A percentile compares a stretch with the other conserved stretches of the same genome.
phyloP scores from a whole-genome alignment of 1,140 invertebrate genomes.

The Neodiprion pinetum region DNA sequence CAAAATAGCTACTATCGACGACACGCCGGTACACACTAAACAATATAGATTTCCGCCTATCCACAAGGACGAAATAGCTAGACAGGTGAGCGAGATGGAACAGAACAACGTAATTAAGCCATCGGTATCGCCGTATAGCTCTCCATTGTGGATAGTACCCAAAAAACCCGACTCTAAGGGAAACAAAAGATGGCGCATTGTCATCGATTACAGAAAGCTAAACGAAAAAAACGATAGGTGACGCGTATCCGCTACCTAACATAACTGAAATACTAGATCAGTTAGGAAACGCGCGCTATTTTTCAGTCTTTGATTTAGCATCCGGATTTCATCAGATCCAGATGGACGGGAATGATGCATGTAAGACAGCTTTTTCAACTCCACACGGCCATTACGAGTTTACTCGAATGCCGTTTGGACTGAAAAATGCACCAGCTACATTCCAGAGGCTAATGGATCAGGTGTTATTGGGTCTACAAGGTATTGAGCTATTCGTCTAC shows the following conservation, averaged over 20 bases:
- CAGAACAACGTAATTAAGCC: slow-evolving; percentile 21
- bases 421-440: slow-evolving; percentile 43
- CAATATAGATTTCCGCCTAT: slow-evolving; percentile 35
- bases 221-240: slow-evolving; percentile 53
- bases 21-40: slow-evolving; percentile 32
- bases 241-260: slow-evolving; percentile 64
- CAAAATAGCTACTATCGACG: slow-evolving; percentile 30
- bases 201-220: slow-evolving; percentile 48
- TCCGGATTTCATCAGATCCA: slow-evolving; percentile 62
- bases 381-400: slow-evolving; percentile 47
- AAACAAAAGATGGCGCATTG: slow-evolving; percentile 32
- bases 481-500: slow-evolving; percentile 46
- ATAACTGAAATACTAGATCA: slow-evolving; percentile 54
- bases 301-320: slow-evolving; percentile 54
- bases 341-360: slow-evolving; percentile 44
- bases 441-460: slow-evolving; percentile 52
- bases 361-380: slow-evolving; percentile 55
- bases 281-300: slow-evolving; percentile 46
- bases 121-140: slow-evolving; percentile 31
- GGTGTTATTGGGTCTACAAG: slow-evolving; percentile 45
- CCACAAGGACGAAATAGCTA: background rate
- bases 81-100: too few species aligned
- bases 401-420: slow-evolving; percentile 46
- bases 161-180: slow-evolving; percentile 36
- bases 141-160: slow-evolving; percentile 31